Percentiles rank a stretch among this genome's conserved stretches.
phyloP scores from a whole-genome alignment of 1,140 invertebrate genomes.

The Solenopsis fugax region DNA sequence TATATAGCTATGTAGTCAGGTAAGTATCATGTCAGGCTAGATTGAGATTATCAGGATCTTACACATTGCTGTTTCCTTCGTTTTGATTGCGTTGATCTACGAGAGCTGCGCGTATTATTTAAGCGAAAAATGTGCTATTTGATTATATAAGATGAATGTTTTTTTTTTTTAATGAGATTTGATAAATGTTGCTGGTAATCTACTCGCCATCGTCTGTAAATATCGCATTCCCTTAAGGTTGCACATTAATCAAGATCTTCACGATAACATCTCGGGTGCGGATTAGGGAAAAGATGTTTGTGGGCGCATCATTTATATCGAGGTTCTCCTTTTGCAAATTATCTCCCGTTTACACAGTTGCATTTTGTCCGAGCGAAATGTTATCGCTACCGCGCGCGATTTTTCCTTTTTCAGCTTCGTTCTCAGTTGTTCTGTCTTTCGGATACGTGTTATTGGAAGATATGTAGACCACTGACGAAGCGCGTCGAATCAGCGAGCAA shows the following conservation, averaged over 20 bases:
- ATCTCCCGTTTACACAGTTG: not conserved
- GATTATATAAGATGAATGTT: not conserved
- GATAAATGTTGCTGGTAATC: not conserved
- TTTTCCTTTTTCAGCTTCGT: not conserved
- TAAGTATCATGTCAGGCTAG: too few relatives aligned
- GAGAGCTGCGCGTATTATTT: not conserved
- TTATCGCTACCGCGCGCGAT: not conserved
- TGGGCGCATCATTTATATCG: not conserved
- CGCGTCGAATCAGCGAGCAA: not conserved
- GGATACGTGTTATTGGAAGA: not conserved
- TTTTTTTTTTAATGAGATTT: constrained; percentile 3
- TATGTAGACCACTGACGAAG: not conserved
- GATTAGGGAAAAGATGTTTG: constrained; percentile 9
- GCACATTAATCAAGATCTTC: constrained; percentile 17
- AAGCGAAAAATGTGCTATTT: not conserved
- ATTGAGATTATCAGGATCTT: too few relatives aligned
- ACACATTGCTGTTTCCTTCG: not conserved
- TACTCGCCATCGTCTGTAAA: not conserved
- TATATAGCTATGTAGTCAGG: too few relatives aligned
- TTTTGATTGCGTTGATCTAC: constrained; percentile 27
- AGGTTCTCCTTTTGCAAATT: not conserved
- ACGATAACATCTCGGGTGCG: not conserved
- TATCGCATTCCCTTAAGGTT: not conserved
- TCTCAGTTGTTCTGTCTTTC: not conserved
- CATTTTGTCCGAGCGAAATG: constrained; percentile 5